Conservation (phyloP, 2,797 vertebrate species). For the Potorous gilbertii region DNA sequence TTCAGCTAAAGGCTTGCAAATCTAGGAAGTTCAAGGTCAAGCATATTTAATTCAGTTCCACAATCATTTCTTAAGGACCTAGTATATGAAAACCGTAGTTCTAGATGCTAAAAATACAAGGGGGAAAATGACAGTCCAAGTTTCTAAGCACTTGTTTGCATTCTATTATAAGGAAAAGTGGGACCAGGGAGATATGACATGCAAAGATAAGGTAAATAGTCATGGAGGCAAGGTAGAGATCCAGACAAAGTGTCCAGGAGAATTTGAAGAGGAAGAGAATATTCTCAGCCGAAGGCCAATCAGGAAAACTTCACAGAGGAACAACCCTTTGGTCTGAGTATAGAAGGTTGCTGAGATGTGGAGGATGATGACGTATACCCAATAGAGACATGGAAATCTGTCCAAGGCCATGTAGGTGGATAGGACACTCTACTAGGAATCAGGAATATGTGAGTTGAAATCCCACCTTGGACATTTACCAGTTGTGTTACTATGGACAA, state of each 20-base stretch:
- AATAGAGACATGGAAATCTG: background rate
- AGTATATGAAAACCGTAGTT: background rate
- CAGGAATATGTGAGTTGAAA: background rate
- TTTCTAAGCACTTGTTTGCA: background rate
- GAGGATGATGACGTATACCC: background rate
- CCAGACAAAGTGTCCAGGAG: background rate
- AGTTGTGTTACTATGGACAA: background rate
- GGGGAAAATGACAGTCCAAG: background rate
- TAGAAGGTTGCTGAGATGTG: background rate
- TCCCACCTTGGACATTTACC: background rate
- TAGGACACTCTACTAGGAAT: background rate
- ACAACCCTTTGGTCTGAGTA: background rate
- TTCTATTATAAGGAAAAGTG: background rate
- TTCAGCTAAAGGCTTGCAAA: background rate
- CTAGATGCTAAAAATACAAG: background rate
- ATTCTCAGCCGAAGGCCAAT: background rate
- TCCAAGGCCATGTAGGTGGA: background rate
- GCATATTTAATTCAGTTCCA: background rate
- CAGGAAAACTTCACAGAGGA: background rate
- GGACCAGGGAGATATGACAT: background rate
- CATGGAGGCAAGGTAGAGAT: background rate
- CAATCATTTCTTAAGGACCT: background rate
- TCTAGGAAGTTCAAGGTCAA: background rate
- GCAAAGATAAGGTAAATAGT: background rate
- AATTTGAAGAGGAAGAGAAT: background rate